Conservation (phyloP, 2,797 vertebrate genomes). For the Falco columbarius region DNA sequence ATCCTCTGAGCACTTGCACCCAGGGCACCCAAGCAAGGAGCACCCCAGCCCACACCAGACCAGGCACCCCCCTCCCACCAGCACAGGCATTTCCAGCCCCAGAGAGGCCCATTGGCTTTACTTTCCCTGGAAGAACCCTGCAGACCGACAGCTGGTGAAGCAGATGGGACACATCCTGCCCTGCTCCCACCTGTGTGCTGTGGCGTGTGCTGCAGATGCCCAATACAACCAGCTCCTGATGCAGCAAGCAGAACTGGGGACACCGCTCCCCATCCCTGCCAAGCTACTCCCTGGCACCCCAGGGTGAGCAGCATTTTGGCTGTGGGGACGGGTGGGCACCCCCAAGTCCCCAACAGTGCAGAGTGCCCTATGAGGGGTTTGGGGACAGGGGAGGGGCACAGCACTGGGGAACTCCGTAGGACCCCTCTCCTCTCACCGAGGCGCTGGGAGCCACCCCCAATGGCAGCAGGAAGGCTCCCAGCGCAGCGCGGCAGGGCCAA, state of each 20-base stretch:
- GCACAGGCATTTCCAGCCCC: fast-evolving
- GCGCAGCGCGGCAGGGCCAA: fast-evolving
- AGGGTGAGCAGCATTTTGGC: background rate
- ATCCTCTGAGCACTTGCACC: background rate
- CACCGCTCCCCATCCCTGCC: background rate
- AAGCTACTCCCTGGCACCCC: background rate
- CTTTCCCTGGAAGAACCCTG: background rate
- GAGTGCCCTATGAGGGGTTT: background rate
- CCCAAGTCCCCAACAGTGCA: background rate
- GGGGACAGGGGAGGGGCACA: background rate
- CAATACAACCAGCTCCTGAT: fast-evolving
- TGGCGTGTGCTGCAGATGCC: background rate
- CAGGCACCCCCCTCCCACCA: background rate
- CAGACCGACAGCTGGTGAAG: fast-evolving
- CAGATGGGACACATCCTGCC: fast-evolving
- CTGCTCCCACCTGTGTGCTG: fast-evolving
- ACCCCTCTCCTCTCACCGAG: fast-evolving
- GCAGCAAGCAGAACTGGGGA: fast-evolving
- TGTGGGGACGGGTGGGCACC: fast-evolving
- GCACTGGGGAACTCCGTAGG: background rate
- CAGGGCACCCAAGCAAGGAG: background rate
- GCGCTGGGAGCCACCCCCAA: background rate
- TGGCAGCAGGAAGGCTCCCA: fast-evolving
- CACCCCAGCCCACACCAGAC: background rate
- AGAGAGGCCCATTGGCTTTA: background rate